A percentile compares a stretch with the other conserved stretches of the same genome.
Conservation (phyloP, 2,888 invertebrate genomes). For the Cheilosia vulpina region DNA sequence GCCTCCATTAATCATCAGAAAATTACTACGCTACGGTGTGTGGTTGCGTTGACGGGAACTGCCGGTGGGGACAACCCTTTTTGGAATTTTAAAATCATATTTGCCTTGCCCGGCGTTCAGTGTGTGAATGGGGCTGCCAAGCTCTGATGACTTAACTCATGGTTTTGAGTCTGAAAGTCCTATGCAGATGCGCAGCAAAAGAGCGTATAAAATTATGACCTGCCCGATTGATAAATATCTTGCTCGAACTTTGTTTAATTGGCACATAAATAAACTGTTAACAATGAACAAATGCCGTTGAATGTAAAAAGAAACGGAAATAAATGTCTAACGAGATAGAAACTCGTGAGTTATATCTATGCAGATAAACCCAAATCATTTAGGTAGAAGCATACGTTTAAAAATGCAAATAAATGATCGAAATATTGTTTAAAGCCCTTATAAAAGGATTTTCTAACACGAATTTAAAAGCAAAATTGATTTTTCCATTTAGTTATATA, state of each 20-base stretch:
- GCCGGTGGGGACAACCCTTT: constrained; percentile 29
- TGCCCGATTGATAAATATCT: constrained; percentile 36
- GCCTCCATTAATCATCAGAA: constrained; percentile 55
- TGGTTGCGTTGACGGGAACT: not conserved
- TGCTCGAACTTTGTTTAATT: constrained; percentile 43
- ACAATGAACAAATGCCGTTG: constrained; percentile 37
- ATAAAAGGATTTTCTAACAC: too few species aligned
- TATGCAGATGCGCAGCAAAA: constrained; percentile 55
- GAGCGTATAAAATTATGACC: constrained; percentile 39
- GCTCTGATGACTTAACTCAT: not conserved
- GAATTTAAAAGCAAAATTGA: too few species aligned
- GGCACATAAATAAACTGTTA: constrained; percentile 58
- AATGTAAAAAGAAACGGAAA: constrained; percentile 35
- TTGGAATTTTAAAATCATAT: constrained; percentile 49
- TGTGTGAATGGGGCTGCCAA: constrained; percentile 18
- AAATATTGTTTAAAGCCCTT: too few species aligned
- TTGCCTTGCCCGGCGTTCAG: constrained; percentile 11
- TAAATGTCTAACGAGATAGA: constrained; percentile 34
- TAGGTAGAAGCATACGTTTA: too few species aligned
- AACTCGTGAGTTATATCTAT: constrained; percentile 44
- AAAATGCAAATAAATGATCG: too few species aligned
- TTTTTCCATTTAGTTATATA: too few species aligned
- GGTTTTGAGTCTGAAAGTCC: constrained; percentile 1
- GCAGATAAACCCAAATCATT: constrained; percentile 9
- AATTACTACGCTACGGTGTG: constrained; percentile 17